Percentiles rank a stretch among this genome's conserved stretches.
Evolutionary conservation across 53 echinoderm and acorn worm species (phyloP).

Genomic region (Temnopleurus reevesii): DNA sequence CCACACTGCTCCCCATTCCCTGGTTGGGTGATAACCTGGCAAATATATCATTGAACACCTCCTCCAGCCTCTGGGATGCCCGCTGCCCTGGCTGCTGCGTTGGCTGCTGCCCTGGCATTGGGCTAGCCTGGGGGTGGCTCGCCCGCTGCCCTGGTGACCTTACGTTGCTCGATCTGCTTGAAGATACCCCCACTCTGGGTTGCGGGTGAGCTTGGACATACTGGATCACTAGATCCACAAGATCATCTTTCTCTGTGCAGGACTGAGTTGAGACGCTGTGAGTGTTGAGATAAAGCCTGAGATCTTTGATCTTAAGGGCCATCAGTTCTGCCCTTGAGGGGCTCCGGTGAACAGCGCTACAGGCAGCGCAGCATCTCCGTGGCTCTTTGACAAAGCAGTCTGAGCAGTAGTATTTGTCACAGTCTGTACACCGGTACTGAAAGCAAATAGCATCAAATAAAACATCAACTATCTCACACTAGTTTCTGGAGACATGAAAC

Average conservation of each 20-base stretch:
- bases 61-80: conserved; percentile 26
- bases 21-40: neutral
- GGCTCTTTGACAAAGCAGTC: conserved; percentile 86
- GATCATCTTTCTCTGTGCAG: conserved; percentile 87
- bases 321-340: conserved; percentile 70
- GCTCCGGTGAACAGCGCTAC: conserved; percentile 66
- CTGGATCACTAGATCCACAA: conserved; percentile 81
- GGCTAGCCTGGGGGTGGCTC: conserved; percentile 1
- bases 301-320: conserved; percentile 88
- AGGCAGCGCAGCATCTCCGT: conserved; percentile 72
- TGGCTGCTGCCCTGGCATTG: conserved; percentile 15
- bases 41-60: conserved; percentile 34
- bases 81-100: conserved; percentile 17
- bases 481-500: neutral
- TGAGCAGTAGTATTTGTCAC: conserved; percentile 84
- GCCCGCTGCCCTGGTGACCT: neutral
- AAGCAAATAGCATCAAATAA: neutral
- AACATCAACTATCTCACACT: too few relatives aligned
- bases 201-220: conserved; percentile 55
- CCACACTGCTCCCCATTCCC: conserved; percentile 44
- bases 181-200: neutral
- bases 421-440: conserved; percentile 88
- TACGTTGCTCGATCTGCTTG: neutral
- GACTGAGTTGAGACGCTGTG: conserved; percentile 74
- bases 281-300: conserved; percentile 77